Conservation (phyloP, 2,797 vertebrate species). For the Alcedo quadribrachys region DNA sequence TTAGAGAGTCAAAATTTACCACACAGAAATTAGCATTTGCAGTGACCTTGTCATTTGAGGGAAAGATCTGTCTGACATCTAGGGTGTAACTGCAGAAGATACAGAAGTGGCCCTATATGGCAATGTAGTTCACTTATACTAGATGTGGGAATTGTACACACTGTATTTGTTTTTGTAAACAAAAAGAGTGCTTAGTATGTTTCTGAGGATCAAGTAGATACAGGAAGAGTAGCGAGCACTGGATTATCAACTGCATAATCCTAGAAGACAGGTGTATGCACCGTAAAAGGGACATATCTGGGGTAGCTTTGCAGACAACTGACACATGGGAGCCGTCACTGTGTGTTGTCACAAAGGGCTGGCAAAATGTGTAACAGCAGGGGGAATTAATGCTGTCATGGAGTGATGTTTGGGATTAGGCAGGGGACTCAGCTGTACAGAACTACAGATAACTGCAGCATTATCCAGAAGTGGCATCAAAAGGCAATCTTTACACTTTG, state of each 20-base stretch:
- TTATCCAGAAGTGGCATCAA: background rate
- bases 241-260: background rate
- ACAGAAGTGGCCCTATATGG: background rate
- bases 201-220: background rate
- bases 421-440: background rate
- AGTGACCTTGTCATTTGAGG: background rate
- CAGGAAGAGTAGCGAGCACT: background rate
- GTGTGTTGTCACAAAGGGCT: background rate
- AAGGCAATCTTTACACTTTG: background rate
- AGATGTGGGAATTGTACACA: background rate
- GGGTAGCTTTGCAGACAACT: background rate
- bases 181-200: background rate
- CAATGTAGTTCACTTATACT: background rate
- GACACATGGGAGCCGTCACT: background rate
- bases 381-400: slow-evolving; percentile 9
- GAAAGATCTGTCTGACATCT: background rate
- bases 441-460: background rate
- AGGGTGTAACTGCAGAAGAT: background rate
- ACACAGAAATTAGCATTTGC: background rate
- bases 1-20: background rate
- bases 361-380: background rate
- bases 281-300: background rate
- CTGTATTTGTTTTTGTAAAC: background rate
- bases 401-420: background rate
- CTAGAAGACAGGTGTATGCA: background rate